Conservation (phyloP, 1,140 invertebrate species). For the Ceratitis capitata region DNA sequence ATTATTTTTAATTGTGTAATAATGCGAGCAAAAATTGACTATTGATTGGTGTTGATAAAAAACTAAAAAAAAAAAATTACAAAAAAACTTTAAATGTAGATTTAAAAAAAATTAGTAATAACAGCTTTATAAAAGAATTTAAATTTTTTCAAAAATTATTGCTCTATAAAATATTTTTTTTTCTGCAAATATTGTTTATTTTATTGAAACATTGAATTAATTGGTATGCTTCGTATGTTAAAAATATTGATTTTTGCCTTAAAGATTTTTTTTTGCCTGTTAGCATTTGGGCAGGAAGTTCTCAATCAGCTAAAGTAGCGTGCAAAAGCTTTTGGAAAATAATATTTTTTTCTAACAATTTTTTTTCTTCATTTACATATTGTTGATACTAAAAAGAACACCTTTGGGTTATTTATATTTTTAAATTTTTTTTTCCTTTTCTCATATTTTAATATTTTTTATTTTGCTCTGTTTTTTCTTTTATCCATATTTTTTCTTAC, state of each 20-base stretch:
- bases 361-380: no score
- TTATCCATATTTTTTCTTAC: neutral
- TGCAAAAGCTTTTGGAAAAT: neutral
- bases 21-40: neutral
- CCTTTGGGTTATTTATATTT: no score
- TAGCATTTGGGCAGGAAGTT: no score
- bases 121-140: neutral
- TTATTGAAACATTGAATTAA: neutral
- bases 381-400: no score
- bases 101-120: neutral
- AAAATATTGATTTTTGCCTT: no score
- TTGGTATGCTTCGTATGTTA: no score
- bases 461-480: neutral
- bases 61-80: neutral
- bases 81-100: no score
- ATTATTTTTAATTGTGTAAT: conserved; percentile 7
- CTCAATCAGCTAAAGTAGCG: no score
- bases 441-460: neutral
- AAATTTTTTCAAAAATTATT: no score
- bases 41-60: neutral
- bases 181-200: no score
- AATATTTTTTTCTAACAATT: neutral
- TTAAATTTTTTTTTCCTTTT: neutral
- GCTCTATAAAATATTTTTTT: no score
- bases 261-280: no score